These are phyloP conservation scores for Rhagium mordax DNA, from an alignment of 2,888 invertebrate genomes.

Conservation along the genomic window DNA sequence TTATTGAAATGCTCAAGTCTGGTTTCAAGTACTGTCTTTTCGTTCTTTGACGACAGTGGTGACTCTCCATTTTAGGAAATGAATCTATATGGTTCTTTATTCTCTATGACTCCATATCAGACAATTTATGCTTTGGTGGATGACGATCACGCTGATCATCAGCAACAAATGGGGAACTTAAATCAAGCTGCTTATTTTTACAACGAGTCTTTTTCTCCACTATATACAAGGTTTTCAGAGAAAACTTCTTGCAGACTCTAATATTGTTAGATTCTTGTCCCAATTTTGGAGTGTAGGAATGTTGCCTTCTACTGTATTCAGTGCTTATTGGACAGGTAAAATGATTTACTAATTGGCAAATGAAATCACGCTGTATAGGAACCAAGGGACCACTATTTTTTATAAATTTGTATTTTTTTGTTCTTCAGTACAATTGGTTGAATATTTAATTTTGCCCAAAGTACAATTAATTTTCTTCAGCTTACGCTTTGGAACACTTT, in stretches of 20 bases:
- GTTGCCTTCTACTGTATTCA: conserved; percentile 20
- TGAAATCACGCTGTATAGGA: too few species aligned
- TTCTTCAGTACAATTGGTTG: conserved; percentile 15
- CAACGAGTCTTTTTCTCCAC: conserved; percentile 23
- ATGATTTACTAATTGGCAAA: background rate
- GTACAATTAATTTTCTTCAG: conserved; percentile 23
- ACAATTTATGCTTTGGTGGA: background rate
- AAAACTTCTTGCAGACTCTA: conserved; percentile 28
- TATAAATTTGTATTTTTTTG: conserved; percentile 8
- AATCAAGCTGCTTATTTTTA: conserved; percentile 7
- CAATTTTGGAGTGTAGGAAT: conserved; percentile 13
- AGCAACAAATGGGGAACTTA: background rate
- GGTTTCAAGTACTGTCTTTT: too few species aligned
- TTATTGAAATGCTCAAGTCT: too few species aligned
- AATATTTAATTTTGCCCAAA: conserved; percentile 22
- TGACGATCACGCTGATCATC: background rate
- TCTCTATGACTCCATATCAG: too few species aligned
- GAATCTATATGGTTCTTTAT: too few species aligned
- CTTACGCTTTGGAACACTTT: background rate
- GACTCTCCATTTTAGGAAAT: too few species aligned
- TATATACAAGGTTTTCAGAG: conserved; percentile 16
- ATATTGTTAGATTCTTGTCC: background rate
- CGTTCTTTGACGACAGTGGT: too few species aligned
- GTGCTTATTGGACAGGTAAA: background rate
- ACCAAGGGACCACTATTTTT: conserved; percentile 26